phyloP scores from a whole-genome alignment of 2,113 vertebrate species.

The Recurvirostra avosetta region DNA sequence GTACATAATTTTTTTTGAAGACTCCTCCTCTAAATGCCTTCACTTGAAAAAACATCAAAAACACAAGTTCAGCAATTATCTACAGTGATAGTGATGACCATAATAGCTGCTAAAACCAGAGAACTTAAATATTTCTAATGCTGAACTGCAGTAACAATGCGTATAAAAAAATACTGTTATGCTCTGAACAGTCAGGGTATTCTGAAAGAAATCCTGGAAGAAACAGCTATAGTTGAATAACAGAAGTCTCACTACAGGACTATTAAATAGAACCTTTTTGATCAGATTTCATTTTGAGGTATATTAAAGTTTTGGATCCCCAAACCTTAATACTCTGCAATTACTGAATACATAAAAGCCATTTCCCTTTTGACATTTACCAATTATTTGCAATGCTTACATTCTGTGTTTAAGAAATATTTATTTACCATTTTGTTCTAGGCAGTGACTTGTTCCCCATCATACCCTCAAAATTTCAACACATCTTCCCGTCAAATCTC shows the following conservation, averaged over 20 bases:
- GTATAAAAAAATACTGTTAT: background rate
- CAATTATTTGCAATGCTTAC: background rate
- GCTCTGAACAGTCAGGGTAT: background rate
- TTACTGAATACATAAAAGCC: background rate
- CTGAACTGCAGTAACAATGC: background rate
- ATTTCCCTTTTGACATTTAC: background rate
- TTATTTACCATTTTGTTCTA: background rate
- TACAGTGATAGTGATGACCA: background rate
- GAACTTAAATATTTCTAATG: background rate
- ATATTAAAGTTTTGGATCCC: background rate
- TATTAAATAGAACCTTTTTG: background rate
- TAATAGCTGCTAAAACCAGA: background rate
- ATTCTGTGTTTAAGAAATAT: background rate
- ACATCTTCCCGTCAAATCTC: background rate
- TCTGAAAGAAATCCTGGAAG: background rate
- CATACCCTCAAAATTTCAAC: background rate
- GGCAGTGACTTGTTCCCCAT: background rate
- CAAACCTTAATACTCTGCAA: background rate
- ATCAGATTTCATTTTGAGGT: background rate
- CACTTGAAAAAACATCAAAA: background rate
- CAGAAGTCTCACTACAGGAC: background rate
- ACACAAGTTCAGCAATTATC: background rate
- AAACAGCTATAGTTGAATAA: background rate
- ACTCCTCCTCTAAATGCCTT: background rate
- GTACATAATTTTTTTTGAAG: rapidly evolving